phyloP scores from a whole-genome alignment of 2,797 vertebrate genomes.

The Coranthus polyacanthus region DNA sequence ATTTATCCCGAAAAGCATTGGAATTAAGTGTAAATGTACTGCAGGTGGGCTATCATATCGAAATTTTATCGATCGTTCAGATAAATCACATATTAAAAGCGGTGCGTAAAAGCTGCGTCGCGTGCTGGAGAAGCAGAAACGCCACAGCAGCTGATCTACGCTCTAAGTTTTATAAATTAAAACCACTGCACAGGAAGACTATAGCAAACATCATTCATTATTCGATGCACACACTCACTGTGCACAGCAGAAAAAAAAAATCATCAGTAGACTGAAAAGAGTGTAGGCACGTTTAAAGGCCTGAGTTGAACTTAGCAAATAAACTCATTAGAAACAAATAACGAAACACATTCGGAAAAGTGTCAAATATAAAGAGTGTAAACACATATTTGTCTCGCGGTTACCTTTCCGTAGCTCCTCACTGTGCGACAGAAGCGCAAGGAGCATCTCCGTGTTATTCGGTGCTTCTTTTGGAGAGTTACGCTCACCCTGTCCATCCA shows the following conservation, averaged over 20 bases:
- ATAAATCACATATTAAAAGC: slow-evolving; percentile 9
- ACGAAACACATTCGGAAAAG: no score
- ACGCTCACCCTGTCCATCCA: slow-evolving; percentile 84
- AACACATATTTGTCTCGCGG: background rate
- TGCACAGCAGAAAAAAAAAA: background rate
- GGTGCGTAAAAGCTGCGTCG: slow-evolving; percentile 35
- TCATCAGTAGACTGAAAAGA: no score
- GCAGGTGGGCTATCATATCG: background rate
- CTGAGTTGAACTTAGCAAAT: no score
- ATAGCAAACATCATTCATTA: slow-evolving; percentile 16
- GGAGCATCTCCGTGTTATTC: slow-evolving; percentile 83
- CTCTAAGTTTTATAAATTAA: slow-evolving; percentile 3
- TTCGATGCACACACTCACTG: background rate
- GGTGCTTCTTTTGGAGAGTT: slow-evolving; percentile 79
- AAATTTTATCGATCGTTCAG: slow-evolving; percentile 7
- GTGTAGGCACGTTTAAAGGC: background rate
- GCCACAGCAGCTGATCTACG: background rate
- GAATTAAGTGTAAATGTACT: background rate
- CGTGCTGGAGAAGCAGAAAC: slow-evolving; percentile 11
- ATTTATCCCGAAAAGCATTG: background rate
- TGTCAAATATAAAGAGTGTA: background rate
- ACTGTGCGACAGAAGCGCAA: slow-evolving; percentile 86
- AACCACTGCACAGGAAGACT: slow-evolving; percentile 7
- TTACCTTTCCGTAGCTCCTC: slow-evolving; percentile 88
- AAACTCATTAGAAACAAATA: background rate